Conservation (phyloP, 2,113 vertebrate species). For the Actenoides lindsayi region DNA sequence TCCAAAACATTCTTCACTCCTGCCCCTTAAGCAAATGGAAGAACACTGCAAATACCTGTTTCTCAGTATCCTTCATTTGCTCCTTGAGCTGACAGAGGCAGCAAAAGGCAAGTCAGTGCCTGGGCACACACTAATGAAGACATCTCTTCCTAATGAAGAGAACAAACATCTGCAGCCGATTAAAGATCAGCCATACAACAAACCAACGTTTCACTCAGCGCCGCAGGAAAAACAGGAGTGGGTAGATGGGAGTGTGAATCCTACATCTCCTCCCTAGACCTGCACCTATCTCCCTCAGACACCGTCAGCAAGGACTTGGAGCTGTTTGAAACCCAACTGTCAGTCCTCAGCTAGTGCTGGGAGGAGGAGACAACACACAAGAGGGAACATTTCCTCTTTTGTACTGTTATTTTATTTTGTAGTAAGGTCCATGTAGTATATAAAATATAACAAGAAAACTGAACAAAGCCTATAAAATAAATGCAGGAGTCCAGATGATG, state of each 20-base stretch:
- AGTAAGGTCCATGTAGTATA: conserved; percentile 77
- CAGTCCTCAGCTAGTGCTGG: not conserved
- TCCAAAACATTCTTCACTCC: not conserved
- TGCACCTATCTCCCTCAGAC: not conserved
- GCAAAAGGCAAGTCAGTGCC: not conserved
- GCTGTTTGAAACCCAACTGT: not conserved
- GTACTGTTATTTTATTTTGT: conserved; percentile 76
- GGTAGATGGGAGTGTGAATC: not conserved
- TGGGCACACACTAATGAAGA: not conserved
- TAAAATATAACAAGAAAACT: conserved; percentile 77
- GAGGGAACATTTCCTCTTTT: conserved; percentile 72
- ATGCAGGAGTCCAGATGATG: conserved; percentile 47
- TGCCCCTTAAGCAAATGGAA: not conserved
- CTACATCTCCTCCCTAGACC: not conserved
- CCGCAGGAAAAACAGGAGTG: not conserved
- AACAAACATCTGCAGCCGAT: not conserved
- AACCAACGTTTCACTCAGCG: not conserved
- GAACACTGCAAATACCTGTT: not conserved
- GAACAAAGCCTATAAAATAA: conserved; percentile 73
- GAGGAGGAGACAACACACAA: conserved; percentile 68
- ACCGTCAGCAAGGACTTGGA: not conserved
- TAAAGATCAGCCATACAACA: not conserved
- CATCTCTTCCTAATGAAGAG: not conserved
- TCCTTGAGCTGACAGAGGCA: not conserved
- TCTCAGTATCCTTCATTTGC: not conserved